Evolutionary conservation across 2,797 vertebrate species (phyloP).

Genomic region (Otolemur crassicaudatus): DNA sequence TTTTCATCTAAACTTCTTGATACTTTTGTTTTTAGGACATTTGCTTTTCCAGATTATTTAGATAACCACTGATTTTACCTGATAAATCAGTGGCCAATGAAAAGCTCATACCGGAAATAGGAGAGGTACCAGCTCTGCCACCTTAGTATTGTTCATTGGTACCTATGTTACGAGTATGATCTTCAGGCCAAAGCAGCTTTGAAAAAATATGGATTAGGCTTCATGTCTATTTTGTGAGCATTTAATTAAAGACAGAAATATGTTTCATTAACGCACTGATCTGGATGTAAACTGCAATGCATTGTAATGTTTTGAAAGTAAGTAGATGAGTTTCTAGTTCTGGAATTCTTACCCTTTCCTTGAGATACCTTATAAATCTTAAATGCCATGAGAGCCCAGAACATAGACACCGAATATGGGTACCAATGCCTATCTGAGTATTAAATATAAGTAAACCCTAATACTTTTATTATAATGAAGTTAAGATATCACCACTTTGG

Average conservation of each 20-base stretch:
- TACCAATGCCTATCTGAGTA: neutral
- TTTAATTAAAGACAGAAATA: neutral
- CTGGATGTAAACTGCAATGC: neutral
- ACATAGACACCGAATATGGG: neutral
- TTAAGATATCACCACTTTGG: constrained; percentile 15
- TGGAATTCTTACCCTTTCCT: constrained; percentile 32
- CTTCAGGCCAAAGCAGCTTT: constrained; percentile 26
- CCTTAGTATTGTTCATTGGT: constrained; percentile 4
- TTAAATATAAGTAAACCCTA: constrained; percentile 21
- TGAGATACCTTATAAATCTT: neutral
- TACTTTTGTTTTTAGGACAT: neutral
- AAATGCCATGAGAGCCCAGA: neutral
- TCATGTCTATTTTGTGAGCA: neutral
- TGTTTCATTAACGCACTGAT: constrained; percentile 9
- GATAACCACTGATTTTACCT: neutral
- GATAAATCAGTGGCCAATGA: constrained; percentile 7
- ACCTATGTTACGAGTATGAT: neutral
- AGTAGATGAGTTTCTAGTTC: constrained; percentile 13
- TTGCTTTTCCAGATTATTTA: constrained; percentile 44
- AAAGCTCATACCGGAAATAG: neutral
- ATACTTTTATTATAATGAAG: neutral
- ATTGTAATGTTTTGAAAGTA: constrained; percentile 52
- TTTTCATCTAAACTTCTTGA: neutral
- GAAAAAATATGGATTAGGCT: constrained; percentile 54
- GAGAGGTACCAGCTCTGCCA: neutral